These are phyloP conservation scores for Ochropleura plecta DNA, from an alignment of 2,888 invertebrate species.

Conservation along the genomic window DNA sequence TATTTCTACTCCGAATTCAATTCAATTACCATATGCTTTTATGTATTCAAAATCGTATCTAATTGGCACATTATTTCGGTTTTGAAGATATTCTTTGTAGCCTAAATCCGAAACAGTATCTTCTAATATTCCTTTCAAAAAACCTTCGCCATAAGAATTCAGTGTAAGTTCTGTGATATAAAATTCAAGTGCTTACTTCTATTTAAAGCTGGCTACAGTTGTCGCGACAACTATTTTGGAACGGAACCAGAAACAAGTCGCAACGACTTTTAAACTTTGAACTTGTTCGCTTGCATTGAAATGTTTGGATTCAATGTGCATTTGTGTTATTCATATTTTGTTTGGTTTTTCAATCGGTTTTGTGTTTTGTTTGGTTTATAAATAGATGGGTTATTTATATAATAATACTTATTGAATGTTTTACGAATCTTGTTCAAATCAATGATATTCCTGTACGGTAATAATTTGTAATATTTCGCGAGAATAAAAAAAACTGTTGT, in stretches of 20 bases:
- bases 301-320: conserved; percentile 47
- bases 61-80: neutral
- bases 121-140: conserved; percentile 43
- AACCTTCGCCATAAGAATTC: conserved; percentile 44
- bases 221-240: conserved; percentile 67
- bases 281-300: conserved; percentile 41
- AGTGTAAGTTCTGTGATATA: conserved; percentile 66
- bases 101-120: conserved; percentile 14
- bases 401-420: neutral
- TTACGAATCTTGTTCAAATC: neutral
- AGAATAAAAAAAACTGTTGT: too few species aligned
- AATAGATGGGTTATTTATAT: neutral
- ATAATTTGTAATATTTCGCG: too few species aligned
- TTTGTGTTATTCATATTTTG: conserved; percentile 41
- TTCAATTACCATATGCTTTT: neutral
- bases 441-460: too few species aligned
- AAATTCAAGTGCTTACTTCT: conserved; percentile 69
- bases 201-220: conserved; percentile 62
- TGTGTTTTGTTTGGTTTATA: conserved; percentile 8
- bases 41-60: neutral
- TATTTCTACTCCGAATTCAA: neutral
- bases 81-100: neutral
- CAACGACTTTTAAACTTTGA: conserved; percentile 56
- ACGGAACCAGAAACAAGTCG: conserved; percentile 59
- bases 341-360: conserved; percentile 17